A percentile compares a stretch with the other conserved stretches of the same genome.
Conservation (phyloP, 2,797 vertebrate species). For the Cetoscarus ocellatus region DNA sequence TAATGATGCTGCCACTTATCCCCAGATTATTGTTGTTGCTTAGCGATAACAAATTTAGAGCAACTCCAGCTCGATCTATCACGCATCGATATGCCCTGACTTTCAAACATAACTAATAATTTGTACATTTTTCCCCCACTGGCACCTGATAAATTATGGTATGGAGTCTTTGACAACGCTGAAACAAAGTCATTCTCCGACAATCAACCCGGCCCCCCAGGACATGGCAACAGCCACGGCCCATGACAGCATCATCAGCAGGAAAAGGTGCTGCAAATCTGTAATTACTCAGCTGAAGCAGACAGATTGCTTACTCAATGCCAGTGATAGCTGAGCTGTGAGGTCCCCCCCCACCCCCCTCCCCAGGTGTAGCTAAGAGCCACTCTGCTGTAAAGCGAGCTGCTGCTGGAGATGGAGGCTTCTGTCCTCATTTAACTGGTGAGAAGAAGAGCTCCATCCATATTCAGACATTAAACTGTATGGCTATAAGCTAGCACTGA, state of each 20-base stretch:
- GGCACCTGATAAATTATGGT: slow-evolving; percentile 56
- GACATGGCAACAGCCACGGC: slow-evolving; percentile 49
- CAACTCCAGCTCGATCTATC: slow-evolving; percentile 34
- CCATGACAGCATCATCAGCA: slow-evolving; percentile 75
- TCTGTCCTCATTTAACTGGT: slow-evolving; percentile 17
- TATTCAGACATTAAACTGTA: slow-evolving; percentile 32
- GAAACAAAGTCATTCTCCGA: slow-evolving; percentile 67
- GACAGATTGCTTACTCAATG: slow-evolving; percentile 73
- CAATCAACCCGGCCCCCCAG: slow-evolving; percentile 58
- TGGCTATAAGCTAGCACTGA: slow-evolving; percentile 23
- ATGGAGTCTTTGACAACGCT: slow-evolving; percentile 32
- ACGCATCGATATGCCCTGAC: slow-evolving; percentile 38
- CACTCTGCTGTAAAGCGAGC: slow-evolving; percentile 45
- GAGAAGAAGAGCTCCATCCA: slow-evolving; percentile 36
- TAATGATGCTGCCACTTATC: slow-evolving; percentile 56
- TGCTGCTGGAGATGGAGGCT: slow-evolving; percentile 31
- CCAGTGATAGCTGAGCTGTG: slow-evolving; percentile 47
- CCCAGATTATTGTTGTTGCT: slow-evolving; percentile 31
- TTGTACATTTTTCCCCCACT: slow-evolving; percentile 39
- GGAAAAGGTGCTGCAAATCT: slow-evolving; percentile 68
- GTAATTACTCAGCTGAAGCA: slow-evolving; percentile 73
- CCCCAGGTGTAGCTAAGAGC: slow-evolving; percentile 50
- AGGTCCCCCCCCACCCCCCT: slow-evolving; percentile 9
- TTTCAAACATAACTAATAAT: slow-evolving; percentile 49
- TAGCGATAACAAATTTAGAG: slow-evolving; percentile 42